A percentile compares a stretch with the other conserved stretches of the same genome.
Evolutionary conservation across 2,888 invertebrate genomes (phyloP).

Genomic region (Allygus modestus): DNA sequence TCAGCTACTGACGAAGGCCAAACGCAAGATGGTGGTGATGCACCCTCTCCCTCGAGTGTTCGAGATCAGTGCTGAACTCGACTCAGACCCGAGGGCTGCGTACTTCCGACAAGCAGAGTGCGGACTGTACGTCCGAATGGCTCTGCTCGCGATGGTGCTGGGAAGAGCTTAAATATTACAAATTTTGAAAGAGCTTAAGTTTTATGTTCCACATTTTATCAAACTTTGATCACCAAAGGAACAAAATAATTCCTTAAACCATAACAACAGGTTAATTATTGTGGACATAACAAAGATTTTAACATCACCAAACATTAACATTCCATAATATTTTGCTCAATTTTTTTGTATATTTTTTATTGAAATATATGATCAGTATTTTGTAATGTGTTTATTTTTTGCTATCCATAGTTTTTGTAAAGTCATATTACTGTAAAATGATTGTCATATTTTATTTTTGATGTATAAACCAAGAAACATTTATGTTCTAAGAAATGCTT

Average conservation of each 20-base stretch:
- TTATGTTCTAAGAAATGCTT: too few species aligned
- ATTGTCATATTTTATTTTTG: too few species aligned
- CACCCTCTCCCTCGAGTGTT: constrained; percentile 97
- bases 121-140: constrained; percentile 99
- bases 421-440: too few species aligned
- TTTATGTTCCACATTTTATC: neutral
- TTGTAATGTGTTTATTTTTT: neutral
- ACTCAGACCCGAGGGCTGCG: constrained; percentile 97
- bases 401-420: too few species aligned
- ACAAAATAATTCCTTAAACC: neutral
- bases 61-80: constrained; percentile 97
- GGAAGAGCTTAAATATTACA: constrained; percentile 75
- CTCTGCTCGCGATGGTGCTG: constrained; percentile 93
- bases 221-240: neutral
- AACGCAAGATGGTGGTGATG: constrained; percentile 96
- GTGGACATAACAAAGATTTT: neutral
- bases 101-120: constrained; percentile 99
- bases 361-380: constrained; percentile 35
- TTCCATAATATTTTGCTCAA: constrained; percentile 41
- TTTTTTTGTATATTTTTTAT: constrained; percentile 39
- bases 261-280: neutral
- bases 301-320: neutral
- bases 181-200: constrained; percentile 74
- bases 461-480: too few species aligned
- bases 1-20: constrained; percentile 95